A percentile compares a stretch with the other conserved stretches of the same genome.
Evolutionary conservation across 2,888 invertebrate genomes (phyloP).

Genomic region (Dryadula phaetusa): DNA sequence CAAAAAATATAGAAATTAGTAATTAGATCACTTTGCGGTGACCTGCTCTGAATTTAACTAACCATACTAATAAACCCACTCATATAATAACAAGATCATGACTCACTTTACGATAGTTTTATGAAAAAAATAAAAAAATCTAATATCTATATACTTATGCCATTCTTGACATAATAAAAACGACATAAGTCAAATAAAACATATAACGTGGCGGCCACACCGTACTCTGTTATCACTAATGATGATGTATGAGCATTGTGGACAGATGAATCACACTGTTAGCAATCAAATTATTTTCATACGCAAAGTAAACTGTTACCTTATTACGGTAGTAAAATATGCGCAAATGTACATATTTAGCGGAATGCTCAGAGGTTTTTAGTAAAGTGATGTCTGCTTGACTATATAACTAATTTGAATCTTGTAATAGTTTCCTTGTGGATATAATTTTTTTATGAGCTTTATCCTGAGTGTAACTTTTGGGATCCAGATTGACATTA

Average conservation of each 20-base stretch:
- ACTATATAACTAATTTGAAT: neutral
- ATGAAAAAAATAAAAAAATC: neutral
- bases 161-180: slow-evolving; percentile 24
- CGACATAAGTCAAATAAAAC: slow-evolving; percentile 32
- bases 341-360: neutral
- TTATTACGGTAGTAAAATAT: neutral
- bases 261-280: slow-evolving; percentile 33
- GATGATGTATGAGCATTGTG: slow-evolving; percentile 37
- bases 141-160: neutral
- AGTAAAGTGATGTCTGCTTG: neutral
- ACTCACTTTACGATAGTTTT: neutral
- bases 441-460: neutral
- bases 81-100: neutral
- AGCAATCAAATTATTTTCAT: slow-evolving; percentile 29
- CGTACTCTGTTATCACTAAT: slow-evolving; percentile 36
- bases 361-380: neutral
- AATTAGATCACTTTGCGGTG: no score
- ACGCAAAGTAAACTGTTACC: neutral
- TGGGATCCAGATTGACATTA: no score
- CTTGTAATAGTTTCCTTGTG: neutral
- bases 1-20: no score
- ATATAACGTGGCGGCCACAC: slow-evolving; percentile 22
- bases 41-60: no score
- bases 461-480: neutral
- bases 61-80: no score